Percentiles rank a stretch among this genome's conserved stretches.
These are phyloP conservation scores for Lepidocyrtinus sp. DNA, from an alignment of 2,888 invertebrate species.

Conservation along the genomic window DNA sequence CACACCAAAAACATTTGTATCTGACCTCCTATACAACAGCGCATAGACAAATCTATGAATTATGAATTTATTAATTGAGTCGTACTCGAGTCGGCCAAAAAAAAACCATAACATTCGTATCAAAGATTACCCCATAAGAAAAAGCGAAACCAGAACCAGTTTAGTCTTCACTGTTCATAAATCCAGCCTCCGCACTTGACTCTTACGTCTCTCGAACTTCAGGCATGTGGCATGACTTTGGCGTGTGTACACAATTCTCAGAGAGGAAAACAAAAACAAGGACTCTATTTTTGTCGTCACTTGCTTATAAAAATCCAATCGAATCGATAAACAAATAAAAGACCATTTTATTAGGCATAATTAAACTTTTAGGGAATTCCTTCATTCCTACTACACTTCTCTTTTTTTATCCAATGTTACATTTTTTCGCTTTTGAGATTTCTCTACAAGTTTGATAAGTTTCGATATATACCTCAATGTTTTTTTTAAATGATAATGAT, in stretches of 20 bases:
- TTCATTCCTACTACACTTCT: no score
- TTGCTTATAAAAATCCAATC: not conserved
- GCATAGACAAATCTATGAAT: not conserved
- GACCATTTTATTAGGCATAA: not conserved
- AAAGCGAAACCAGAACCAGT: no score
- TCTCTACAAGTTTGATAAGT: conserved; percentile 1
- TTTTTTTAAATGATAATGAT: conserved; percentile 11
- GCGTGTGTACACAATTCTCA: no score
- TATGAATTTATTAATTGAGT: conserved; percentile 10
- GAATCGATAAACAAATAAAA: not conserved
- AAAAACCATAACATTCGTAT: not conserved
- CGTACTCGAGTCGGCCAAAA: not conserved
- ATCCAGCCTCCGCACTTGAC: conserved; percentile 13
- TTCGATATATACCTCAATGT: not conserved
- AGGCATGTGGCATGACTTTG: not conserved
- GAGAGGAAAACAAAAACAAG: conserved; percentile 18
- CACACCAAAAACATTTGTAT: no score
- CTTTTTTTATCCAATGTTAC: conserved; percentile 12
- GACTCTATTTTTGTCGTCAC: conserved; percentile 11
- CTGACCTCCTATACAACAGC: not conserved
- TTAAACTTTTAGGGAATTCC: not conserved
- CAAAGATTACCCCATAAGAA: no score
- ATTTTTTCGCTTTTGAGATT: not conserved
- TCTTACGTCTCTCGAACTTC: not conserved
- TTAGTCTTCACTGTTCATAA: conserved; percentile 7